Conservation (phyloP, 2,797 vertebrate genomes). For the Anabacerthia variegaticeps region DNA sequence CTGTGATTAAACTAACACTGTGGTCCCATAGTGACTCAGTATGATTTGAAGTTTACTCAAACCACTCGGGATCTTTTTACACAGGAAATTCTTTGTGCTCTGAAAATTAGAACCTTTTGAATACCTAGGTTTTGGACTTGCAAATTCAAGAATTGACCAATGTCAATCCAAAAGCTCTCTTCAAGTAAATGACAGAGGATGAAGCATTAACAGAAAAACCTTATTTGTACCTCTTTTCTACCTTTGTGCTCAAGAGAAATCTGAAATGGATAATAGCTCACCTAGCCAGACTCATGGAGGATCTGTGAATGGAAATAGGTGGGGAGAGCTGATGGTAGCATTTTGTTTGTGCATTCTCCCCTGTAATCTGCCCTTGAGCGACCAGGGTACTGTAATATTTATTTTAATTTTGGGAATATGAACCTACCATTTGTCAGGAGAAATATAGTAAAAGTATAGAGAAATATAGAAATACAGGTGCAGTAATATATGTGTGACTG, state of each 20-base stretch:
- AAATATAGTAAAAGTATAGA: neutral
- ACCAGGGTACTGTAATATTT: too few relatives aligned
- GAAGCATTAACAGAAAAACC: neutral
- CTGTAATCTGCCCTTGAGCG: neutral
- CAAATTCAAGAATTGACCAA: neutral
- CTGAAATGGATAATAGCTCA: accelerated
- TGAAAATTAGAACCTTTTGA: neutral
- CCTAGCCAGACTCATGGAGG: neutral
- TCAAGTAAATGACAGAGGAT: neutral
- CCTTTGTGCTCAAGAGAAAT: neutral
- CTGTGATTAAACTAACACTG: neutral
- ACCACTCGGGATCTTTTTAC: neutral
- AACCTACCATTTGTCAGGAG: neutral
- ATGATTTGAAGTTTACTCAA: neutral
- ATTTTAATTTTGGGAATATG: neutral
- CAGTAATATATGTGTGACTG: accelerated
- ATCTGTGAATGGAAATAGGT: neutral
- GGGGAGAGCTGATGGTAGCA: too few relatives aligned
- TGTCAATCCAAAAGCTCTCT: neutral
- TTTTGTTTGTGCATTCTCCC: neutral
- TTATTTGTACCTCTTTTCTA: neutral
- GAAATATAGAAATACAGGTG: too few relatives aligned
- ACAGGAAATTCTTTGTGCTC: neutral
- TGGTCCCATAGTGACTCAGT: neutral
- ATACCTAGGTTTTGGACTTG: neutral